Evolutionary conservation across 2,113 vertebrate genomes (phyloP).

Genomic region (Emydura subglobosa): DNA sequence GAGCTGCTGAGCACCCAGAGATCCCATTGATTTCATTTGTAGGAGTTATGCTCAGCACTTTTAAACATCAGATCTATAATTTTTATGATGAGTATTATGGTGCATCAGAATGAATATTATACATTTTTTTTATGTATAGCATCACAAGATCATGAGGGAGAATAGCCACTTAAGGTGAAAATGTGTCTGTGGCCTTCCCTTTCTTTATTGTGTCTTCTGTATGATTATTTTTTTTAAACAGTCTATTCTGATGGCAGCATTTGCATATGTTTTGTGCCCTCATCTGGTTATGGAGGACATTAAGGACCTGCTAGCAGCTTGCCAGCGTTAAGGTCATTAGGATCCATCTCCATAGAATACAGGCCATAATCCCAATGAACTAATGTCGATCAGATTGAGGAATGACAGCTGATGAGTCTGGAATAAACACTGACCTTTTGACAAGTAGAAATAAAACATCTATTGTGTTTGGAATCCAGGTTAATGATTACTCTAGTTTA

Average conservation of each 20-base stretch:
- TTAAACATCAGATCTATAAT: conserved; percentile 1
- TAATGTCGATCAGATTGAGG: conserved; percentile 30
- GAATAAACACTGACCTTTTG: conserved; percentile 44
- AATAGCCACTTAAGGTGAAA: neutral
- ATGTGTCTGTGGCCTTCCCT: neutral
- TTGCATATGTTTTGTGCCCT: neutral
- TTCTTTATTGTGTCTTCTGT: neutral
- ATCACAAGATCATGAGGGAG: neutral
- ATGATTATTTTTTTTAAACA: neutral
- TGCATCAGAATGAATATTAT: neutral
- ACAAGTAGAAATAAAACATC: conserved; percentile 52
- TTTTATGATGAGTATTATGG: neutral
- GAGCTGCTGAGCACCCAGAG: neutral
- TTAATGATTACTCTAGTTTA: conserved; percentile 41
- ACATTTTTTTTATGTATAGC: neutral
- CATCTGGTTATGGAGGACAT: conserved; percentile 4
- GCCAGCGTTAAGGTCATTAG: conserved; percentile 23
- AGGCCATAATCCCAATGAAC: conserved; percentile 24
- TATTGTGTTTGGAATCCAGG: conserved; percentile 11
- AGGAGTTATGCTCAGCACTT: neutral
- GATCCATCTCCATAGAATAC: conserved; percentile 28
- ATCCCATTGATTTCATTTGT: neutral
- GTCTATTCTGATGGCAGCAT: conserved; percentile 30
- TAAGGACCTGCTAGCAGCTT: conserved; percentile 27
- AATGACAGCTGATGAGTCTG: conserved; percentile 4